phyloP scores from a whole-genome alignment of 1,140 invertebrate genomes.

The Eriosoma lanigerum region DNA sequence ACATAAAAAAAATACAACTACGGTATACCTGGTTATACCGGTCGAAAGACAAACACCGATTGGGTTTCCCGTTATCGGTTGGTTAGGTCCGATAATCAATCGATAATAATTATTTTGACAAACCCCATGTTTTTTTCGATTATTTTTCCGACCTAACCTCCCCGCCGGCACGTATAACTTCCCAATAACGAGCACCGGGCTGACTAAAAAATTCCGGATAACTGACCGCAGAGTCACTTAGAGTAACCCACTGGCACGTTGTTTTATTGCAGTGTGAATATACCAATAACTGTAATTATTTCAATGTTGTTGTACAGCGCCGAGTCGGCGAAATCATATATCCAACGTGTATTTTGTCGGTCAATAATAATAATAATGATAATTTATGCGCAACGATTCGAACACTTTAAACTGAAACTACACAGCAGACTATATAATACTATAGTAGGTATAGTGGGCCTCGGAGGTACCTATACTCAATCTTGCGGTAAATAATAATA shows the following conservation, averaged over 20 bases:
- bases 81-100: background rate
- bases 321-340: background rate
- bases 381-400: background rate
- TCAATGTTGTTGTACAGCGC: background rate
- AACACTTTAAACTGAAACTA: too few species aligned
- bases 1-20: too few species aligned
- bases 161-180: background rate
- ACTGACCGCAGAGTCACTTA: conserved; percentile 11
- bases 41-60: conserved; percentile 1
- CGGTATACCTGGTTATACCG: background rate
- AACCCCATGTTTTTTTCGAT: background rate
- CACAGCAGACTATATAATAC: too few species aligned
- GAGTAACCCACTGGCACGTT: too few species aligned
- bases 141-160: background rate
- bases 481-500: too few species aligned
- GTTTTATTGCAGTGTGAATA: background rate
- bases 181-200: background rate
- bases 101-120: background rate
- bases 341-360: background rate
- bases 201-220: background rate
- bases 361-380: background rate
- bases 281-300: conserved; percentile 15
- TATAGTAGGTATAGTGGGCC: too few species aligned
- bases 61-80: background rate
- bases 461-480: too few species aligned